These are phyloP conservation scores for Cinclus mexicanus DNA, from an alignment of 2,113 vertebrate species.

Conservation along the genomic window DNA sequence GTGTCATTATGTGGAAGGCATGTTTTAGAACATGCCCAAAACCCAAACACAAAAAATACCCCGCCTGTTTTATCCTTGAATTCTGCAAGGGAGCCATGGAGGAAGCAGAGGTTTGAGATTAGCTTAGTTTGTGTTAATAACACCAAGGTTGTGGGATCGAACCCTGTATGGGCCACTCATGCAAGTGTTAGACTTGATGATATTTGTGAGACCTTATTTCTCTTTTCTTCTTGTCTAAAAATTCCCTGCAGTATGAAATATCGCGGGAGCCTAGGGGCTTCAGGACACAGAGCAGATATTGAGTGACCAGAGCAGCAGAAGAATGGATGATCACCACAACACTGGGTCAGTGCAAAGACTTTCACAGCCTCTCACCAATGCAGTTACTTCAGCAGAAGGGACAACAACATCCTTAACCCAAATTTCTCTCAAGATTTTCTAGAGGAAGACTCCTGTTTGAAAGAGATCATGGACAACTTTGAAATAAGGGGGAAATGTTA, in stretches of 20 bases:
- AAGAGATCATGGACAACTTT: not conserved
- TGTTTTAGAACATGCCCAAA: not conserved
- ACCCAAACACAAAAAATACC: not conserved
- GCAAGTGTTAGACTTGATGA: not conserved
- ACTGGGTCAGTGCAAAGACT: not conserved
- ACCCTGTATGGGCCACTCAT: not conserved
- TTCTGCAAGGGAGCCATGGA: not conserved
- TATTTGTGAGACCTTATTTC: not conserved
- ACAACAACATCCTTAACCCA: not conserved
- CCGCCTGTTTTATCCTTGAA: not conserved
- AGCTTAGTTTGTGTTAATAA: not conserved
- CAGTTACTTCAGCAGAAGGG: not conserved
- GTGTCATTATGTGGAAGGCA: not conserved
- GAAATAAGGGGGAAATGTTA: not conserved
- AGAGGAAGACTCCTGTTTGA: not conserved
- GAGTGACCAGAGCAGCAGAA: not conserved
- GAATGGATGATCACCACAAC: fast-evolving
- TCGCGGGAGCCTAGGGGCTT: not conserved
- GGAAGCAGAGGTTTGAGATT: not conserved
- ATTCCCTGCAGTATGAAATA: not conserved
- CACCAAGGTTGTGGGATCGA: not conserved
- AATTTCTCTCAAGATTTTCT: not conserved
- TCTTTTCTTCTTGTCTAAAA: constrained; percentile 6
- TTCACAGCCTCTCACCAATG: not conserved
- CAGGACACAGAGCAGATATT: not conserved